Evolutionary conservation across 1,140 invertebrate genomes (phyloP).

Genomic region (Agrypnia vestita): DNA sequence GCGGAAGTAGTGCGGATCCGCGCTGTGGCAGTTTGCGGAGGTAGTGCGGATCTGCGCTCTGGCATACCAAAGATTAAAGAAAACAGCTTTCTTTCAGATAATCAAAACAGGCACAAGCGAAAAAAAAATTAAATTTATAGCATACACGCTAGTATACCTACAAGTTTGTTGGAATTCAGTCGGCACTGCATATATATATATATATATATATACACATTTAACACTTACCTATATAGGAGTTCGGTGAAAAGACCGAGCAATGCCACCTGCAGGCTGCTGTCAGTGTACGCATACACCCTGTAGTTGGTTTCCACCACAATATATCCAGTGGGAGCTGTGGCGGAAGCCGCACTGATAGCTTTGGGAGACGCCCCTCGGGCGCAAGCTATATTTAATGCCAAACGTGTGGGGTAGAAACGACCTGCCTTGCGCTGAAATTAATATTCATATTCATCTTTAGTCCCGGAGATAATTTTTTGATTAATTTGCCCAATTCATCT

Average conservation of each 20-base stretch:
- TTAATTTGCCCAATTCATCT: no score
- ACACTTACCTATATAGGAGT: slow-evolving; percentile 85
- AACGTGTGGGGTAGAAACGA: slow-evolving; percentile 94
- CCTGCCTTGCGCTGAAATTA: slow-evolving; percentile 84
- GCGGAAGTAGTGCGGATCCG: no score
- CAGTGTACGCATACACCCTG: slow-evolving; percentile 96
- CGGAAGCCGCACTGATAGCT: slow-evolving; percentile 55
- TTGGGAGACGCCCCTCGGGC: slow-evolving; percentile 63
- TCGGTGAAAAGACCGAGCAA: slow-evolving; percentile 94
- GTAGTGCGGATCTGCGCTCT: no score
- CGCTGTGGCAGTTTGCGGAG: no score
- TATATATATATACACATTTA: background rate
- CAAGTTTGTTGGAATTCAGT: no score
- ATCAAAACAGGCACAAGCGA: no score
- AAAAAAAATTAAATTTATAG: no score
- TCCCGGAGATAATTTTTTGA: no score
- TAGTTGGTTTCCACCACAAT: slow-evolving; percentile 98
- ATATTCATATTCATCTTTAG: slow-evolving; percentile 76
- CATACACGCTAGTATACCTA: no score
- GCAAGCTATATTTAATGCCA: slow-evolving; percentile 92
- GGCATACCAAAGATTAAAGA: no score
- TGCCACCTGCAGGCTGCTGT: slow-evolving; percentile 93
- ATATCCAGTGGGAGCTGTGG: slow-evolving; percentile 79
- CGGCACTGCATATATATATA: no score
- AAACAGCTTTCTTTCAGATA: no score